Conservation (phyloP, 2,888 invertebrate genomes). For the Rhogogaster chlorosoma region DNA sequence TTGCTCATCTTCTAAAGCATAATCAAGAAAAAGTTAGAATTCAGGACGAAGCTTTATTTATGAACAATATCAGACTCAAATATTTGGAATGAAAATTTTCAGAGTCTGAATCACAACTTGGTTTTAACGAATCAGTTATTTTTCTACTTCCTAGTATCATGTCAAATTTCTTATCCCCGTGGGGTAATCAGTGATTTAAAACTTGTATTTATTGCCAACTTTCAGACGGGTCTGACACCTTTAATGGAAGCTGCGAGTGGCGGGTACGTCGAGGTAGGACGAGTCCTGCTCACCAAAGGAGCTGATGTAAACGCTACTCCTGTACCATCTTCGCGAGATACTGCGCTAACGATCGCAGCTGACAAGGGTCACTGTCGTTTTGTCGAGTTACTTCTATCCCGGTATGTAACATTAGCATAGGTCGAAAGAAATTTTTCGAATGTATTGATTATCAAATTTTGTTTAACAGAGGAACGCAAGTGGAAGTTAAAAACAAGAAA, state of each 20-base stretch:
- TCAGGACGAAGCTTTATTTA: no score
- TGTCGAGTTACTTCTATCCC: constrained; percentile 89
- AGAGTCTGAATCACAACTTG: no score
- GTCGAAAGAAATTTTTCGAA: not conserved
- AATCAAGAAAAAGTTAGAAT: no score
- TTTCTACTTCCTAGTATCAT: not conserved
- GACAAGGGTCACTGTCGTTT: constrained; percentile 99
- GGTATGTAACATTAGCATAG: constrained; percentile 74
- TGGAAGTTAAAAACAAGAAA: constrained; percentile 99
- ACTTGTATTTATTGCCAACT: constrained; percentile 48
- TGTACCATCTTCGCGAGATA: constrained; percentile 98
- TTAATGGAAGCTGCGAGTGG: constrained; percentile 99
- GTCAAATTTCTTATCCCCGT: not conserved
- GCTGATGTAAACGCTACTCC: constrained; percentile 99
- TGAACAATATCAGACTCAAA: no score
- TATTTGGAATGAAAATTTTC: no score
- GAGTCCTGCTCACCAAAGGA: constrained; percentile 96
- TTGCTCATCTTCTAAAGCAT: no score
- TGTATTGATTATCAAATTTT: constrained; percentile 59
- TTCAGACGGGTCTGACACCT: constrained; percentile 97
- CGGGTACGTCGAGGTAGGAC: constrained; percentile 98
- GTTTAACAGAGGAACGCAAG: constrained; percentile 87
- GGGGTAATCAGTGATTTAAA: not conserved
- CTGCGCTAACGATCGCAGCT: constrained; percentile 99
- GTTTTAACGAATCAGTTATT: not conserved